phyloP scores from a whole-genome alignment of 1,140 invertebrate genomes.

The Drosophila seguyi region DNA sequence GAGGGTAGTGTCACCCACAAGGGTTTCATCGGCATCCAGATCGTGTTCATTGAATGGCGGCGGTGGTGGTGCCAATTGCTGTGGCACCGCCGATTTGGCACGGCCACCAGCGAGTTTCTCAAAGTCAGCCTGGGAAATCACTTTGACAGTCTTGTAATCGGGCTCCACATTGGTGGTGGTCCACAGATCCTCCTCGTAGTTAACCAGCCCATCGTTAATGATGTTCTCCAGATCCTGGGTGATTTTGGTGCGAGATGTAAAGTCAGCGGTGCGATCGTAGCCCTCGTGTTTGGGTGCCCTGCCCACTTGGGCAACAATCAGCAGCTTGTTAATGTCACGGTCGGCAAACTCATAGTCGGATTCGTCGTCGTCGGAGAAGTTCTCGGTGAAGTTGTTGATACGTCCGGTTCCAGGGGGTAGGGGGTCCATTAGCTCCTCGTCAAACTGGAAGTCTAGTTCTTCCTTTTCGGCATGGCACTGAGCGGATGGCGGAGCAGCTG shows the following conservation, averaged over 20 bases:
- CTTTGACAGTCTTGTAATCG: slow-evolving; percentile 94
- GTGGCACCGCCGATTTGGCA: slow-evolving; percentile 82
- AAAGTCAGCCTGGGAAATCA: slow-evolving; percentile 95
- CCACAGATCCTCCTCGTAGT: slow-evolving; percentile 97
- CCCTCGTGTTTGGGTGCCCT: slow-evolving; percentile 93
- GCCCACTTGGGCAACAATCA: slow-evolving; percentile 96
- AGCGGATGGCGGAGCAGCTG: slow-evolving; percentile 75
- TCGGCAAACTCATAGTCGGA: slow-evolving; percentile 96
- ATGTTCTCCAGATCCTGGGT: slow-evolving; percentile 96
- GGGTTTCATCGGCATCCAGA: slow-evolving; percentile 52
- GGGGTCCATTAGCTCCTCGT: slow-evolving; percentile 95
- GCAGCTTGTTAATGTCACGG: slow-evolving; percentile 96
- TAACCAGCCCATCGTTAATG: slow-evolving; percentile 97
- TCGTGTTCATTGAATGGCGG: slow-evolving; percentile 86
- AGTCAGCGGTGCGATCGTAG: slow-evolving; percentile 94
- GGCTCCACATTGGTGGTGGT: slow-evolving; percentile 84
- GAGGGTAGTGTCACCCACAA: slow-evolving; percentile 70
- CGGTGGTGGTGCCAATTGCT: slow-evolving; percentile 91
- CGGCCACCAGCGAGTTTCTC: slow-evolving; percentile 91
- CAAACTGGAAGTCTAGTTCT: slow-evolving; percentile 98
- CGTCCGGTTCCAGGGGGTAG: slow-evolving; percentile 88
- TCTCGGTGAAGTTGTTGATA: slow-evolving; percentile 92
- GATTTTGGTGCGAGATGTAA: slow-evolving; percentile 94
- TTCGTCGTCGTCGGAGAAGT: slow-evolving; percentile 91
- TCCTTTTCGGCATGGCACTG: slow-evolving; percentile 88